These are phyloP conservation scores for Chelon labrosus DNA, from an alignment of 2,797 vertebrate species.

Conservation along the genomic window DNA sequence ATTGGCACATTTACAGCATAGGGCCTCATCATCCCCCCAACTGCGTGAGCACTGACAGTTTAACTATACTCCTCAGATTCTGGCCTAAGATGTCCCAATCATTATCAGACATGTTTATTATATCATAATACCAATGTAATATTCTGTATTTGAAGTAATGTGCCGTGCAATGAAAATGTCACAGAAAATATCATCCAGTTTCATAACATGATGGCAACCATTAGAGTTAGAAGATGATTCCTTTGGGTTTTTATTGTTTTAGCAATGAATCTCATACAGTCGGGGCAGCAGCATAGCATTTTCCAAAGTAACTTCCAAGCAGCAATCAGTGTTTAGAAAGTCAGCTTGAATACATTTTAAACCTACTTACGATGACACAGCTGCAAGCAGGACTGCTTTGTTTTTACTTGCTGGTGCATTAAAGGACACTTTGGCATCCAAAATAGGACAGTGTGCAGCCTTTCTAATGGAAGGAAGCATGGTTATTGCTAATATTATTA, in stretches of 20 bases:
- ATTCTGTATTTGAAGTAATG: neutral
- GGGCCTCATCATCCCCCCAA: neutral
- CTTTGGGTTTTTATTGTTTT: constrained; percentile 31
- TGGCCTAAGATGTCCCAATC: neutral
- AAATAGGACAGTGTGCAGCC: neutral
- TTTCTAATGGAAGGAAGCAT: neutral
- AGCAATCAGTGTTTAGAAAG: neutral
- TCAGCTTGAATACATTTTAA: constrained; percentile 7
- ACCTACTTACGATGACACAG: neutral
- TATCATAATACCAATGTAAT: neutral
- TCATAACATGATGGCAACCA: constrained; percentile 29
- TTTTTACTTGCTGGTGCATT: neutral
- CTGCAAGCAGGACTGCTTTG: too few relatives aligned
- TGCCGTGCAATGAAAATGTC: neutral
- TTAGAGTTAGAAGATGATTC: constrained; percentile 12
- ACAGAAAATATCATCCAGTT: constrained; percentile 8
- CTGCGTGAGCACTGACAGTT: neutral
- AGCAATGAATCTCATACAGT: neutral
- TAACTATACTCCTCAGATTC: neutral
- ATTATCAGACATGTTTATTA: neutral
- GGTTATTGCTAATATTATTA: neutral
- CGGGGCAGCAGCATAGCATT: neutral
- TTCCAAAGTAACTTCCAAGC: neutral
- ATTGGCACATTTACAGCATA: neutral
- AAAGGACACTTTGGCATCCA: neutral